Evolutionary conservation across 2,797 vertebrate genomes (phyloP), one percentile per base, ranked within the genome.

Genomic region (Yasuhikotakia modesta): DNA sequence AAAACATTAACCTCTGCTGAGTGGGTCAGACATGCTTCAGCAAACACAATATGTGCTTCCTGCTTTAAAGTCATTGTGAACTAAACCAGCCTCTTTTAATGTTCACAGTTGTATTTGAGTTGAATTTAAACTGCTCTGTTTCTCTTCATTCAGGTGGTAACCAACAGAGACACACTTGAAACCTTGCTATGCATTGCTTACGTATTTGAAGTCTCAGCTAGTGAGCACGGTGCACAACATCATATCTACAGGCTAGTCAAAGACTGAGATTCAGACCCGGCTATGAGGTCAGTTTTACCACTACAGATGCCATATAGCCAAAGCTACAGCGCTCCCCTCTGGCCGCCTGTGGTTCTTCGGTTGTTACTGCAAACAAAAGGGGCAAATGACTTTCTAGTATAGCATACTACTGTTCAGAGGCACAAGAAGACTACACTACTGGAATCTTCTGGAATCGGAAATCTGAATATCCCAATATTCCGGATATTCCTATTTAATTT

Each of bases 221-320:
- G 95, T 0, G 95, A 96, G 83, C 95, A 95, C 0, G 96, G 96
- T 0, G 95, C 96, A 8, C 96, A 97, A 83, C 95, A 97, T 87
- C 95, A 96, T 76, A 95, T 96, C 88, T 96, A 97, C 90, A 92
- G 94, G 87, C 94, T 97, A 21, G 93, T 96, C 86, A 97, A 95
- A 88, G 95, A 97, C 92, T 96, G 93, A 95, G 22, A 66, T 22
- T 2, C 63, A 67, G 16, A 32, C 82, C 75, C 68, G 65, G 81
- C 73, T 67, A 46, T 70, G 60, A 76, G 75, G 74, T 63, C 72
- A 82, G 78, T 84, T 35, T 81, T 83, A 77, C 77, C 78, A 85
- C 85, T 79, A 80, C 69, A 39, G 61, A 79, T 84, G 78, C 84
- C 83, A 87, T 43, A 46, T 63, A 73, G 75, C 80, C 82, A 86